Conservation (phyloP, 2,888 invertebrate species). For the Podabrus alpinus region DNA sequence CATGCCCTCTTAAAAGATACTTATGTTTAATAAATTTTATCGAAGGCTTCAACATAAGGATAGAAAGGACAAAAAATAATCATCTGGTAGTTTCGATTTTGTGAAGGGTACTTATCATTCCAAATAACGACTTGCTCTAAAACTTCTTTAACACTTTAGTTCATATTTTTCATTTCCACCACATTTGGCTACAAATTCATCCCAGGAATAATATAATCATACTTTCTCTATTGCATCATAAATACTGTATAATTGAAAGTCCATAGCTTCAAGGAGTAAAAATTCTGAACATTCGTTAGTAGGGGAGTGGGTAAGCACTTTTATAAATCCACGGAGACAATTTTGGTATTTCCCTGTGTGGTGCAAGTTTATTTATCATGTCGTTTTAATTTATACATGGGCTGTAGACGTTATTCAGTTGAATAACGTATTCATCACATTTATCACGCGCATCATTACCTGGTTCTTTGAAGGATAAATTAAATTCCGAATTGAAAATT, state of each 20-base stretch:
- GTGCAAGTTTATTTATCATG: constrained; percentile 21
- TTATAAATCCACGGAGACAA: constrained; percentile 23
- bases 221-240: constrained; percentile 22
- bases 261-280: constrained; percentile 34
- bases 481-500: constrained; percentile 31
- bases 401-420: constrained; percentile 20
- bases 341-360: not conserved
- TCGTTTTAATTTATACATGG: constrained; percentile 24
- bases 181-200: constrained; percentile 31
- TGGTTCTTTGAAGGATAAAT: constrained; percentile 22
- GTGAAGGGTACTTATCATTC: too few relatives aligned
- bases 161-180: constrained; percentile 33
- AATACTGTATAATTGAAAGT: constrained; percentile 31
- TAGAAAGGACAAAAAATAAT: too few relatives aligned
- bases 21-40: too few relatives aligned
- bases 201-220: constrained; percentile 28
- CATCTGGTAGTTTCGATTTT: too few relatives aligned
- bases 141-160: not conserved
- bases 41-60: too few relatives aligned
- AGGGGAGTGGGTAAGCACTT: constrained; percentile 32
- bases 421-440: constrained; percentile 17
- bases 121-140: constrained; percentile 19
- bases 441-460: constrained; percentile 12
- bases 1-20: too few relatives aligned
- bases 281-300: constrained; percentile 30